Base-by-base conservation (phyloP, 1,140 invertebrate species). In the Lordiphosa stackelbergi region DNA sequence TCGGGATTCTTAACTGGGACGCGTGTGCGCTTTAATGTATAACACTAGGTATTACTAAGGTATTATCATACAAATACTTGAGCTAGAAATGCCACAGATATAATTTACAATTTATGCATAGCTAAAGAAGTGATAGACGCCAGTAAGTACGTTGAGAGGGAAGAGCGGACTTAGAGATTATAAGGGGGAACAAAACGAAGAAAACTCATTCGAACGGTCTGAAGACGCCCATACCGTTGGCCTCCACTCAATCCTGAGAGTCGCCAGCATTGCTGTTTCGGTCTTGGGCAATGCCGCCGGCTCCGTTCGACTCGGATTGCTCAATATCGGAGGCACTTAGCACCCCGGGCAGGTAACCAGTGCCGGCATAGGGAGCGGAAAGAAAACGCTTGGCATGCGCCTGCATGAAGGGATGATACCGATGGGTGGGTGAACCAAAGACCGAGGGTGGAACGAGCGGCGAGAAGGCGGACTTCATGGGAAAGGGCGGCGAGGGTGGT, bases 301-400 rank as follows among this genome's bases (percentile, higher is more conserved):
- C 55, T 46, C 49, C 73, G 49, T 79, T 73, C 58, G 77, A 87
- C 74, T 88, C 86, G 5, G 86, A 85, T 48, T 88, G 86, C 36
- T 88, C 86, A 9, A 81, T 64, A 19, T 86, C 84, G 9, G 94
- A 93, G 58, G 93, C 88, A 53, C 66, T 81, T 45, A 95, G 93
- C 1, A 95, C 93, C 0, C 93, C 94, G 0, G 94, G 93, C 48
- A 95, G 86, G 81, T 95, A 95, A 0, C 93, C 94, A 0, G 94
- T 95, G 2, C 94, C 94, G 22, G 92, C 91, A 77, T 95, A 95
- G 0, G 93, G 94, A 0, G 94, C 93, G 0, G 93, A 92, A 0
- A 95, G 88, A 79, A 95, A 95, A 51, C 94, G 90, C 66, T 92
- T 88, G 6, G 91, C 91, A 19, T 90, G 89, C 36, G 90, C 88